Conservation (phyloP, 1,140 invertebrate genomes). For the Ladona fulva region DNA sequence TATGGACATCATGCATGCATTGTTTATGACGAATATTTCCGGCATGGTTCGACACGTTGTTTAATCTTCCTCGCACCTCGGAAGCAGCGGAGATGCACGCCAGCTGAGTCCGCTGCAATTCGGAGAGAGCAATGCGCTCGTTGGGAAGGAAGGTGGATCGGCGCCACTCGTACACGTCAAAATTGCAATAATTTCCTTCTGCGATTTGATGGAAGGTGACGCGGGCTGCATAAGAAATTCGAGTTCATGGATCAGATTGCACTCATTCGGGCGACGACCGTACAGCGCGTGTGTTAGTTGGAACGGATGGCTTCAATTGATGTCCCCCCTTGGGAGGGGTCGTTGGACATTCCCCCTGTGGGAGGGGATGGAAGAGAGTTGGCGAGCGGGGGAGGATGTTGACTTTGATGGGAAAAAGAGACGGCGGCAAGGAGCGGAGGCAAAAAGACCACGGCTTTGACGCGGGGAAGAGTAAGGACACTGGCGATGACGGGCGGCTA, state of each 20-base stretch:
- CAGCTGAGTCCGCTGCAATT: too few relatives aligned
- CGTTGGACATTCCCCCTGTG: background rate
- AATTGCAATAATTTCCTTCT: background rate
- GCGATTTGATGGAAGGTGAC: background rate
- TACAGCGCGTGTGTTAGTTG: background rate
- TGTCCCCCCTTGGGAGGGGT: background rate
- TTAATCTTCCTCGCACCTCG: too few relatives aligned
- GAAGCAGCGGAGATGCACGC: too few relatives aligned
- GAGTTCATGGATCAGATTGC: background rate
- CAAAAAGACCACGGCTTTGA: too few relatives aligned
- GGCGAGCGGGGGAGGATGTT: background rate
- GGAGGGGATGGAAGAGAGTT: background rate
- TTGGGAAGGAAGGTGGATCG: too few relatives aligned
- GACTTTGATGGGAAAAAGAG: background rate
- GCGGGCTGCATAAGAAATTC: background rate
- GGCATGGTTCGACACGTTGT: too few relatives aligned
- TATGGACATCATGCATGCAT: too few relatives aligned
- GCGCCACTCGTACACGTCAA: background rate
- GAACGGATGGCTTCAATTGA: slow-evolving; percentile 4
- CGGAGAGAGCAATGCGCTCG: too few relatives aligned
- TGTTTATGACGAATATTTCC: too few relatives aligned
- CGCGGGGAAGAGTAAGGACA: too few relatives aligned
- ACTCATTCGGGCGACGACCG: background rate
- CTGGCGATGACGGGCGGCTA: too few relatives aligned
- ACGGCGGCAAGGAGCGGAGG: background rate